Evolutionary conservation across 2,113 vertebrate genomes (phyloP).

Genomic region (Capreolus pygargus): DNA sequence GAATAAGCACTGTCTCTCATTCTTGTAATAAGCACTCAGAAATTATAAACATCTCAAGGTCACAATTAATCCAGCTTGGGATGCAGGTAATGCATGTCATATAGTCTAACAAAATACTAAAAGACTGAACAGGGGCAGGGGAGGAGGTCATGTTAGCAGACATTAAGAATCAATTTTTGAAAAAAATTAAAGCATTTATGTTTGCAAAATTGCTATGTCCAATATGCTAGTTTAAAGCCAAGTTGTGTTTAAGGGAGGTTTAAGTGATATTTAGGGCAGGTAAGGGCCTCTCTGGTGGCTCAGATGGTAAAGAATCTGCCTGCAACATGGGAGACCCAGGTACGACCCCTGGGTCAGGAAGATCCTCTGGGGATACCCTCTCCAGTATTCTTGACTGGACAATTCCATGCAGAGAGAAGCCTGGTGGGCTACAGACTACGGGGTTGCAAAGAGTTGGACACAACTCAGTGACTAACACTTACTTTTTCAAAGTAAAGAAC

Average conservation of each 20-base stretch:
- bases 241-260: not conserved
- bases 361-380: not conserved
- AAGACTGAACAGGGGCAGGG: not conserved
- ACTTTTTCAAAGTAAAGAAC: not conserved
- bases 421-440: not conserved
- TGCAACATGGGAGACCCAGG: accelerated
- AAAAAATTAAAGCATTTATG: constrained; percentile 30
- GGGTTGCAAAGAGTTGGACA: not conserved
- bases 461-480: not conserved
- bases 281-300: not conserved
- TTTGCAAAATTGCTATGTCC: not conserved
- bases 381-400: not conserved
- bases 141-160: not conserved
- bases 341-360: not conserved
- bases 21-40: constrained; percentile 38
- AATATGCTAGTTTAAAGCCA: not conserved
- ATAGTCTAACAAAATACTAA: not conserved
- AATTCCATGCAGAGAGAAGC: not conserved
- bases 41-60: constrained; percentile 24
- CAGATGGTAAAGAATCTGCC: not conserved
- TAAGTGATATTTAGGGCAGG: not conserved
- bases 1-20: not conserved
- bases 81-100: not conserved
- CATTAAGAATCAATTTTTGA: constrained; percentile 15
- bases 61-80: not conserved